A percentile compares a stretch with the other conserved stretches of the same genome.
These are phyloP conservation scores for Scrobipalpa costella DNA, from an alignment of 2,888 invertebrate genomes.

Conservation along the genomic window DNA sequence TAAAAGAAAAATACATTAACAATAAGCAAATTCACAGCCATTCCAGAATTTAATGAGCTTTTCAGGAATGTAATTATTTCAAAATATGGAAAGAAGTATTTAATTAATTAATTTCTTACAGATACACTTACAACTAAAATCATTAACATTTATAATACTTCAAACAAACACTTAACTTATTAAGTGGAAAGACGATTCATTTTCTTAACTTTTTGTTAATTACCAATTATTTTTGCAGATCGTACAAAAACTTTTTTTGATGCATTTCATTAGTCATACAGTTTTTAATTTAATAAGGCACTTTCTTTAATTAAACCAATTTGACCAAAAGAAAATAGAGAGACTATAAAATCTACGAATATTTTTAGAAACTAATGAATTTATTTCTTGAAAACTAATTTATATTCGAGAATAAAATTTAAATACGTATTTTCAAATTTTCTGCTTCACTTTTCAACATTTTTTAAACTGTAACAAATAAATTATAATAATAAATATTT, in stretches of 20 bases:
- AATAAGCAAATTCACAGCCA: conserved; percentile 26
- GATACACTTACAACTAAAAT: not conserved
- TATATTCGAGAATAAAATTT: not conserved
- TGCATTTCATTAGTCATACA: not conserved
- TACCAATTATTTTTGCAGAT: not conserved
- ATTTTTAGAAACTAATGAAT: not conserved
- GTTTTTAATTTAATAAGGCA: no score
- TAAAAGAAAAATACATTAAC: not conserved
- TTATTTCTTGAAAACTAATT: no score
- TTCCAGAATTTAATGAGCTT: conserved; percentile 19
- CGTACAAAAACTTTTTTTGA: not conserved
- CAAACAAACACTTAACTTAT: conserved; percentile 15
- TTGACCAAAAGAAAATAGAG: not conserved
- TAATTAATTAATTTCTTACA: no score
- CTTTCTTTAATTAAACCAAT: not conserved
- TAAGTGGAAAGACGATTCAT: not conserved
- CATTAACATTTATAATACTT: conserved; percentile 22
- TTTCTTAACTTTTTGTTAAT: not conserved
- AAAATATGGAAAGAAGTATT: conserved; percentile 6
- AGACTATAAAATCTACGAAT: not conserved
- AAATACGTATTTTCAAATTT: not conserved
- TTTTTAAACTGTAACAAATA: conserved; percentile 18
- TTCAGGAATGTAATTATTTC: conserved; percentile 14
- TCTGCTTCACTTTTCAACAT: conserved; percentile 11
- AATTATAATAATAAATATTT: not conserved